Conservation (phyloP, 2,888 invertebrate species). For the Acrobasis repandana region DNA sequence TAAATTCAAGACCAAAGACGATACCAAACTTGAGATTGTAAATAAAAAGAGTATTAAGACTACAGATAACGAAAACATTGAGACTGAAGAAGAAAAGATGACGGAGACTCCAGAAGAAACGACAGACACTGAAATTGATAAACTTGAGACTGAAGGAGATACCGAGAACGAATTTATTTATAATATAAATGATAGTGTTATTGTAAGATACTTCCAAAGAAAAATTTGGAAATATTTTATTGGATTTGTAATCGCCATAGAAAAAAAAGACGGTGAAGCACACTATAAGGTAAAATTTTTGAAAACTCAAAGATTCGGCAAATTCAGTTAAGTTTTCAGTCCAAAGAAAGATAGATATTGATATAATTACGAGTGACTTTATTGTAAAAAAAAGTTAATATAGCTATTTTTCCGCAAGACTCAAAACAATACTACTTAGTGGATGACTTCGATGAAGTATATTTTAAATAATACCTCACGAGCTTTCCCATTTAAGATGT, state of each 20-base stretch:
- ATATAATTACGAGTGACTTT: slow-evolving; percentile 15
- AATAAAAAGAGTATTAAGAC: slow-evolving; percentile 13
- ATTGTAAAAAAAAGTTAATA: slow-evolving; percentile 13
- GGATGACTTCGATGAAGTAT: slow-evolving; percentile 15
- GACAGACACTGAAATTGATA: slow-evolving; percentile 13
- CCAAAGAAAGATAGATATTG: slow-evolving; percentile 16
- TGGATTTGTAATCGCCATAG: no score
- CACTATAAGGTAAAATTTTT: slow-evolving; percentile 12
- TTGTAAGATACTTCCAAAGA: no score
- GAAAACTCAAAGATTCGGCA: slow-evolving; percentile 10
- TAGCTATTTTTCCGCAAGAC: slow-evolving; percentile 13
- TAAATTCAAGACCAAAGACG: slow-evolving; percentile 14
- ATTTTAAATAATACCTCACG: slow-evolving; percentile 4
- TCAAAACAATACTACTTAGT: slow-evolving; percentile 12
- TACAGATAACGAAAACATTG: slow-evolving; percentile 11
- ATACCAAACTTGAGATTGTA: slow-evolving; percentile 15
- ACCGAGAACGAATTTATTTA: slow-evolving; percentile 11
- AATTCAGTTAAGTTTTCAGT: slow-evolving; percentile 12
- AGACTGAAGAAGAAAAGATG: slow-evolving; percentile 13
- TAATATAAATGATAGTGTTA: no score
- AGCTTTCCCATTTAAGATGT: no score
- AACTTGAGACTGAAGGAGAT: slow-evolving; percentile 13
- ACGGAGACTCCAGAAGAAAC: slow-evolving; percentile 9
- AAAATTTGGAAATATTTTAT: no score
- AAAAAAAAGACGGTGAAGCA: slow-evolving; percentile 15